Base-by-base conservation (phyloP, 2,113 vertebrate genomes). In the Apeltes quadracus region DNA sequence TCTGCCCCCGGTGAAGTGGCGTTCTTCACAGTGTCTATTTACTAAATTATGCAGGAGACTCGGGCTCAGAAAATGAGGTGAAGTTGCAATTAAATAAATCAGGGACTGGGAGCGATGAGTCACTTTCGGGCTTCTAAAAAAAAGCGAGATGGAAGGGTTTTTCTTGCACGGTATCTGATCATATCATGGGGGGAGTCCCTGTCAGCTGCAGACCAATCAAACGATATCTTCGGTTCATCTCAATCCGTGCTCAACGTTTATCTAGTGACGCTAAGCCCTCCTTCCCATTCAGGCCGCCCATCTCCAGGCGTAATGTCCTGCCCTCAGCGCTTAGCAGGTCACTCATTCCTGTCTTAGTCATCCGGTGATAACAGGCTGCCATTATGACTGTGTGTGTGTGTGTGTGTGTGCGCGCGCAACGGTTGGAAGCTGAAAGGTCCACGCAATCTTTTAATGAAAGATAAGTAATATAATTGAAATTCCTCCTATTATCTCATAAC, bases 391-490 rank as follows among this genome's bases (percentile, higher is more conserved):
- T 57, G 65, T 76, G 57, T 76, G 65, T 50, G 68, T 38, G 55
- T 36, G 27, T 51, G 75, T 46, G 12, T 27, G 53, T 50, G 67
- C 66, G 72, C 75, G 59, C 72, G 69, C 15, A n/a, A 34, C n/a
- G 54, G 69, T 11, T 38, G 36, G 61, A 61, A 23, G 43, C 32
- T 64, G 61, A 51, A 44, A 59, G 67, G 62, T 48, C 62, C 44
- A 10, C 22, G 58, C 71, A 73, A 89, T 81, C 88, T 82, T 68
- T 82, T 88, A 88, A 90, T 88, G 86, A 81, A 76, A 75, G 81
- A 75, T 77, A 83, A 88, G 70, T 78, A 75, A 51, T 64, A 65
- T 81, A 69, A 79, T 73, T 84, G 56, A 72, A 68, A 61, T 56
- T 75, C 23, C 73, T 71, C 53, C 39, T 58, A 77, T 83, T 80